These are phyloP conservation scores for Chiridota heheva DNA, from an alignment of 35 echinoderm and acorn worm genomes.

Conservation along the genomic window DNA sequence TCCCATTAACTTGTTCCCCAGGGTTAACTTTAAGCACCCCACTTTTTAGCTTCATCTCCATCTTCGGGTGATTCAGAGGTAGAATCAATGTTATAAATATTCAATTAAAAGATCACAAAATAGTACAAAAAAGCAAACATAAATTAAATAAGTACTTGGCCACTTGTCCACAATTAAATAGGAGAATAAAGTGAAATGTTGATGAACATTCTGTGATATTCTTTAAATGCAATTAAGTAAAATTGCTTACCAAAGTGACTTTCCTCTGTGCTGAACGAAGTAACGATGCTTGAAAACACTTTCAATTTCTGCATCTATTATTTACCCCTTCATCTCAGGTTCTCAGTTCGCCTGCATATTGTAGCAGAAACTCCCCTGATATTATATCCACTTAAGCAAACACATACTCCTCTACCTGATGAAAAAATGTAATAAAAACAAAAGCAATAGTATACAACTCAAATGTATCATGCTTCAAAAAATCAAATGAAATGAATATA, in stretches of 20 bases:
- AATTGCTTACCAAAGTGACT: too few relatives aligned
- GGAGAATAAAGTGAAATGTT: not conserved
- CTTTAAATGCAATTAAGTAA: not conserved
- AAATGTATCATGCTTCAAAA: too few relatives aligned
- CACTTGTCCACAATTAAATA: not conserved
- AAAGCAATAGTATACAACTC: too few relatives aligned
- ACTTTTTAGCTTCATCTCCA: not conserved
- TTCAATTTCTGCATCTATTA: slow-evolving; percentile 2
- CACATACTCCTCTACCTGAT: slow-evolving; percentile 59
- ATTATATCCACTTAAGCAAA: slow-evolving; percentile 29
- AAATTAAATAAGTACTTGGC: too few relatives aligned
- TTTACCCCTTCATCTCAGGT: slow-evolving; percentile 40
- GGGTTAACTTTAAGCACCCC: slow-evolving; percentile 26
- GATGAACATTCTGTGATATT: not conserved
- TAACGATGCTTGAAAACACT: slow-evolving; percentile 50
- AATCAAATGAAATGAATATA: too few relatives aligned
- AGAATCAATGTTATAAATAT: too few relatives aligned
- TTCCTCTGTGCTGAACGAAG: slow-evolving; percentile 31
- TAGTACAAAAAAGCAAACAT: too few relatives aligned
- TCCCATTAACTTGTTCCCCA: slow-evolving; percentile 26
- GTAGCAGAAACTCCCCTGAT: slow-evolving; percentile 26
- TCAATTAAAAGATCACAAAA: too few relatives aligned
- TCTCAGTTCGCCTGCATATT: slow-evolving; percentile 57
- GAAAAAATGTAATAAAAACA: too few relatives aligned
- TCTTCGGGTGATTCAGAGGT: slow-evolving; percentile 1